A percentile compares a stretch with the other conserved stretches of the same genome.
These are phyloP conservation scores for Bergia puertoricense DNA, from an alignment of 92 coral and sea anemone genomes.

Conservation along the genomic window DNA sequence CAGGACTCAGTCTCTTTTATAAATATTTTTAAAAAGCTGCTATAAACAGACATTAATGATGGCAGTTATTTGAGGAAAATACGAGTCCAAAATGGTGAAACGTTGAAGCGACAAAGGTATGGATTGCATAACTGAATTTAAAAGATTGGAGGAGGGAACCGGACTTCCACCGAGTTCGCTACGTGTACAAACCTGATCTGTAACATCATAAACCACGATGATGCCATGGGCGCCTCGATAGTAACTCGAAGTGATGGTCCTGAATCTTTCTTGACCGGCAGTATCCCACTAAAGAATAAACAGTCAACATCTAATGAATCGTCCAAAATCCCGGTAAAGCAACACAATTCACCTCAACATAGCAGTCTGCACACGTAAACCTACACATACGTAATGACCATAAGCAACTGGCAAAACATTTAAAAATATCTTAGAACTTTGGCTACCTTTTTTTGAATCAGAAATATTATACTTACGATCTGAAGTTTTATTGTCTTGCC, in stretches of 20 bases:
- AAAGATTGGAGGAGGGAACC: conserved; percentile 1
- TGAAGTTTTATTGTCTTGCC: conserved; percentile 99
- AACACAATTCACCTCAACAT: conserved; percentile 36
- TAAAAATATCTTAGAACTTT: not conserved
- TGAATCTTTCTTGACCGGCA: conserved; percentile 97
- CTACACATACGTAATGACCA: conserved; percentile 1
- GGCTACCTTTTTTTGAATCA: not conserved
- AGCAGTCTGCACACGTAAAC: conserved; percentile 33
- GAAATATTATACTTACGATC: conserved; percentile 76
- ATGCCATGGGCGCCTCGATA: conserved; percentile 99
- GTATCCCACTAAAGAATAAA: conserved; percentile 91
- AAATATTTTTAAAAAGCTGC: not conserved
- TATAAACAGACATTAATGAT: not conserved
- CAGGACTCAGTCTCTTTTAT: not conserved
- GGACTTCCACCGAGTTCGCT: not conserved
- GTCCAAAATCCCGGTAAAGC: conserved; percentile 47
- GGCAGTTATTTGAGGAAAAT: not conserved
- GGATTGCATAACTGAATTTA: conserved; percentile 14
- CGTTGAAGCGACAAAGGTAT: conserved; percentile 3
- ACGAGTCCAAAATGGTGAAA: not conserved
- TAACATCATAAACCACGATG: conserved; percentile 98
- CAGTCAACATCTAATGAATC: conserved; percentile 35
- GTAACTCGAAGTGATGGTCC: conserved; percentile 97
- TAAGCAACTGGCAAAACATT: conserved; percentile 15
- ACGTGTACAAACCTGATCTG: conserved; percentile 87